Evolutionary conservation across 1,140 invertebrate genomes (phyloP).

Genomic region (Phthorimaea operculella): DNA sequence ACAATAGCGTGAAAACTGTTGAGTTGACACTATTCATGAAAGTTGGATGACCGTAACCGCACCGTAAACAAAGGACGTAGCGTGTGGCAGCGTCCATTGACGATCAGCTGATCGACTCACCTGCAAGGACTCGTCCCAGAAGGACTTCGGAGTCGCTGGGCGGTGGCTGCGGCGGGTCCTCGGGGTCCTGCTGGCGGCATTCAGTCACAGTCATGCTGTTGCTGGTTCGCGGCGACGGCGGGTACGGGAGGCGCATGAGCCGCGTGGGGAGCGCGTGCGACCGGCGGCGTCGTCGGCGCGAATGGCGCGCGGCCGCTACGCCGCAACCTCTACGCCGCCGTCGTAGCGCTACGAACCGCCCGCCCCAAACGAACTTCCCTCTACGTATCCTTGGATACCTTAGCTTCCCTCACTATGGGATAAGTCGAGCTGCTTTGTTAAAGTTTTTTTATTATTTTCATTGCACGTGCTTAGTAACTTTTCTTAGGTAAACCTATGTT

Average conservation of each 20-base stretch:
- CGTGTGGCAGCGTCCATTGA: no score
- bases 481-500: no score
- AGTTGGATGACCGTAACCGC: not conserved
- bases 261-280: slow-evolving; percentile 49
- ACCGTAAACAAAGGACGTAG: no score
- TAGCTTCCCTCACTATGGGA: no score
- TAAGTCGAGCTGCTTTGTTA: no score
- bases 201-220: slow-evolving; percentile 57
- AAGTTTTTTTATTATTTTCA: no score
- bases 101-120: slow-evolving; percentile 46
- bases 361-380: slow-evolving; percentile 33
- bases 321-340: slow-evolving; percentile 33
- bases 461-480: no score
- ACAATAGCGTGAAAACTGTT: not conserved
- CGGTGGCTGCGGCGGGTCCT: slow-evolving; percentile 24
- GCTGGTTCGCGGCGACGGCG: slow-evolving; percentile 12
- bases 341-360: slow-evolving; percentile 51
- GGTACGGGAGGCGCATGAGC: slow-evolving; percentile 43
- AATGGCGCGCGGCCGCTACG: slow-evolving; percentile 45
- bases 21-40: not conserved
- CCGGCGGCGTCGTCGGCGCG: slow-evolving; percentile 57
- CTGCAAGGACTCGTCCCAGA: slow-evolving; percentile 70
- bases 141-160: slow-evolving; percentile 66
- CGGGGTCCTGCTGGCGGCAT: slow-evolving; percentile 36
- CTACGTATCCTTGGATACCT: not conserved